phyloP scores from a whole-genome alignment of 2,888 invertebrate genomes.

The Pachliopta kotzebuea region DNA sequence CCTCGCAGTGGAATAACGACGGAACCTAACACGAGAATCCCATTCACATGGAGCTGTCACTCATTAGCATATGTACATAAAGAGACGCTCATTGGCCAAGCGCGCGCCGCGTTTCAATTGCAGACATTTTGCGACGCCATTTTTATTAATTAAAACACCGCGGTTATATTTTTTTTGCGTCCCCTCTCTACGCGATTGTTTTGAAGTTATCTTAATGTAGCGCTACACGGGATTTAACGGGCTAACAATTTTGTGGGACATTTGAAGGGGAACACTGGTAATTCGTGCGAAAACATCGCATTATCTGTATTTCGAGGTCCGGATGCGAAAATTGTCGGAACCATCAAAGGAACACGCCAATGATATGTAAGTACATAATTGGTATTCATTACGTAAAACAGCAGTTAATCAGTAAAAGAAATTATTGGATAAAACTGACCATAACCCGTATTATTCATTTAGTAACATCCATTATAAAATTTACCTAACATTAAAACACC shows the following conservation, averaged over 20 bases:
- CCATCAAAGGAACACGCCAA: not conserved
- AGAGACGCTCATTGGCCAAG: slow-evolving; percentile 60
- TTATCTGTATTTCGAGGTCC: slow-evolving; percentile 28
- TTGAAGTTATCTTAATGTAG: slow-evolving; percentile 52
- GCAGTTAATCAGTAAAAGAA: too few species aligned
- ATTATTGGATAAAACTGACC: too few species aligned
- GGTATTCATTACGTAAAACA: too few species aligned
- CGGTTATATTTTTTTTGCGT: slow-evolving; percentile 44
- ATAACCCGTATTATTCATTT: too few species aligned
- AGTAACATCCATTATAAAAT: too few species aligned
- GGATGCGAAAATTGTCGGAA: not conserved
- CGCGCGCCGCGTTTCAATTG: slow-evolving; percentile 60
- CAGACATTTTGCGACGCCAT: slow-evolving; percentile 63
- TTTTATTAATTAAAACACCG: slow-evolving; percentile 71
- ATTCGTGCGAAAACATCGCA: slow-evolving; percentile 28
- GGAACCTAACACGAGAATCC: slow-evolving; percentile 75
- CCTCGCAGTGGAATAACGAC: slow-evolving; percentile 58
- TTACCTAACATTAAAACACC: too few species aligned
- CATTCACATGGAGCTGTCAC: slow-evolving; percentile 72
- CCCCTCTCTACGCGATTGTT: slow-evolving; percentile 45
- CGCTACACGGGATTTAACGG: slow-evolving; percentile 39
- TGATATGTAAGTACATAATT: too few species aligned
- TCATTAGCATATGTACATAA: slow-evolving; percentile 77
- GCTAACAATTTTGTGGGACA: slow-evolving; percentile 35
- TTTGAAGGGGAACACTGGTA: slow-evolving; percentile 13